Evolutionary conservation across 2,113 vertebrate genomes (phyloP).

Genomic region (Eubucco bourcierii): DNA sequence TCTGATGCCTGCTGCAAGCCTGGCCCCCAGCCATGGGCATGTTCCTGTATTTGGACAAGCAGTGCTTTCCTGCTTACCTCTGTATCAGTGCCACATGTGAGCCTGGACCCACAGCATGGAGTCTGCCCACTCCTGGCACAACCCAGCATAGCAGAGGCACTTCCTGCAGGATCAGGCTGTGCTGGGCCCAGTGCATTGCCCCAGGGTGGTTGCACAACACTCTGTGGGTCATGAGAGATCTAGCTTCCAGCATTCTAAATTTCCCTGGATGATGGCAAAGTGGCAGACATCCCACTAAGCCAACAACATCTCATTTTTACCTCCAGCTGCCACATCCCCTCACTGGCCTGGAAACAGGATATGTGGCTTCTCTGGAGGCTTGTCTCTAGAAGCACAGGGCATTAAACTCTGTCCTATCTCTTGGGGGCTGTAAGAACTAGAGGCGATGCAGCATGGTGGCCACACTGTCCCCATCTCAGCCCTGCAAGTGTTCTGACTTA

Average conservation of each 20-base stretch:
- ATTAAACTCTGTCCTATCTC: neutral
- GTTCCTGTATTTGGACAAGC: neutral
- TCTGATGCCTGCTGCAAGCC: neutral
- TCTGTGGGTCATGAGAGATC: neutral
- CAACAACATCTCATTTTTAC: neutral
- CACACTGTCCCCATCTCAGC: neutral
- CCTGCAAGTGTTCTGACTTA: neutral
- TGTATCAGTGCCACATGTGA: neutral
- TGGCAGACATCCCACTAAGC: neutral
- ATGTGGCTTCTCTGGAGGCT: neutral
- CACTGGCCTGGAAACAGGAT: neutral
- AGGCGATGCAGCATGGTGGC: neutral
- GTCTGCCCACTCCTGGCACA: neutral
- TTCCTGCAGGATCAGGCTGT: neutral
- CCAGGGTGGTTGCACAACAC: neutral
- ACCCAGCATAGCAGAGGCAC: neutral
- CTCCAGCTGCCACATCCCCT: neutral
- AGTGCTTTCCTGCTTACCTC: neutral
- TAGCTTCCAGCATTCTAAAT: neutral
- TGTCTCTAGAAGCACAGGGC: neutral
- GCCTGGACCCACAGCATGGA: accelerated
- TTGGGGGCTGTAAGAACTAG: neutral
- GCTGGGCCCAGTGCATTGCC: neutral
- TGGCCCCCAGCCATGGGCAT: neutral
- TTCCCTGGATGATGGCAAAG: neutral